Percentiles rank a stretch among this genome's conserved stretches.
These are phyloP conservation scores for Lophotis ruficrista DNA, from an alignment of 2,113 vertebrate genomes.

Conservation along the genomic window DNA sequence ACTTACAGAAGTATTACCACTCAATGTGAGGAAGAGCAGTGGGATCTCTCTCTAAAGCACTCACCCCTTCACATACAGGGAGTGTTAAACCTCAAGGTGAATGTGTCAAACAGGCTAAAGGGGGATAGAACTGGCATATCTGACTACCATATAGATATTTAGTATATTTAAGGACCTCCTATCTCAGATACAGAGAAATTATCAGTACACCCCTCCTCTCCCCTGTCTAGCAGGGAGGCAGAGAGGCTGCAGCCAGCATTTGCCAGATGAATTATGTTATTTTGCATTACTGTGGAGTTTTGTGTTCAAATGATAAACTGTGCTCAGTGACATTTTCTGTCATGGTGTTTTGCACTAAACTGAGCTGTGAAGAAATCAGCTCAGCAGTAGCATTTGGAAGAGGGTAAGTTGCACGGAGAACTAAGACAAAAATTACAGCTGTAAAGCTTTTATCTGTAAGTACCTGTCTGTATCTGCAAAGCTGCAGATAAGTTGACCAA, in stretches of 20 bases:
- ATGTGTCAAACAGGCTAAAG: neutral
- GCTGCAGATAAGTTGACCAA: neutral
- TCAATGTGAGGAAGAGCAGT: neutral
- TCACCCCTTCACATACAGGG: neutral
- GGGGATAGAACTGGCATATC: neutral
- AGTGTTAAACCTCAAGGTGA: neutral
- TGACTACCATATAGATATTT: neutral
- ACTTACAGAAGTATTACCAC: neutral
- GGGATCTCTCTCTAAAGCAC: neutral
- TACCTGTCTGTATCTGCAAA: neutral
- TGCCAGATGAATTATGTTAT: neutral
- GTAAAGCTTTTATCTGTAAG: neutral
- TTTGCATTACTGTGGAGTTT: neutral
- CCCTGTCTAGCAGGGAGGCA: neutral
- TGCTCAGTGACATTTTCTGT: constrained; percentile 1
- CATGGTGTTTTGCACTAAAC: neutral
- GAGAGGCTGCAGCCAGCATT: neutral
- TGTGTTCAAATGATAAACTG: constrained; percentile 1
- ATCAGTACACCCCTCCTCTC: neutral
- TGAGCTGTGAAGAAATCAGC: constrained; percentile 12
- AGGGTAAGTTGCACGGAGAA: neutral
- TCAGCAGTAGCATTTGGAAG: neutral
- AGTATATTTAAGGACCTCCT: neutral
- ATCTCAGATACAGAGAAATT: neutral
- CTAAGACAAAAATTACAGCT: neutral